phyloP scores from a whole-genome alignment of 2,113 vertebrate species.

The Falco punctatus region DNA sequence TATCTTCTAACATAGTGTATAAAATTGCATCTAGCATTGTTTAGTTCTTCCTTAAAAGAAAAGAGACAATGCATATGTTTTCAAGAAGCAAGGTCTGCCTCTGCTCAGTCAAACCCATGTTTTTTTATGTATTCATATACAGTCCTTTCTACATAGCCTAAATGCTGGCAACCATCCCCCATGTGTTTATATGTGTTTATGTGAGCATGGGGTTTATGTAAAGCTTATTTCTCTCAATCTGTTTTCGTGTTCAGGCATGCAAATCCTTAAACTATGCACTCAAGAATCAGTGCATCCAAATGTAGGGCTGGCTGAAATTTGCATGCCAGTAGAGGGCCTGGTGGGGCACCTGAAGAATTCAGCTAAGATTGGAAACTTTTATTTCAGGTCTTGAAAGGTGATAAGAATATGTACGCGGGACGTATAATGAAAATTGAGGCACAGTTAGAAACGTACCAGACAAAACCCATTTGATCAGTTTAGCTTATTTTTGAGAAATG shows the following conservation, averaged over 20 bases:
- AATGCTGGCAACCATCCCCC: too few species aligned
- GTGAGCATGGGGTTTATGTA: not conserved
- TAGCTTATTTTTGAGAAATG: not conserved
- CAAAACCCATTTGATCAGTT: not conserved
- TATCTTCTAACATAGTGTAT: not conserved
- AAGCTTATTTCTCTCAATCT: not conserved
- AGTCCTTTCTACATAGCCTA: too few species aligned
- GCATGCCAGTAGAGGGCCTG: not conserved
- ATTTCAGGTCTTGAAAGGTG: not conserved
- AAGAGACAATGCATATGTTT: not conserved
- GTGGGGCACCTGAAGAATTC: not conserved
- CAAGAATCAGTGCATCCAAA: not conserved
- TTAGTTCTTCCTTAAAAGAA: not conserved
- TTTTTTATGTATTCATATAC: not conserved
- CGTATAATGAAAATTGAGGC: not conserved
- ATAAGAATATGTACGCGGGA: not conserved
- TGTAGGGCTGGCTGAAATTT: not conserved
- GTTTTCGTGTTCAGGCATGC: not conserved
- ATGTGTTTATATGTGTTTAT: not conserved
- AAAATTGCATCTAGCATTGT: not conserved
- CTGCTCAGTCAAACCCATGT: not conserved
- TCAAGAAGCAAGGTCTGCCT: not conserved
- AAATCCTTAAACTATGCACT: not conserved
- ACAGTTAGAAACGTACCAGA: not conserved
- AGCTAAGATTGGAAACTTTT: not conserved